These are phyloP conservation scores for Diogma glabrata DNA, from an alignment of 2,888 invertebrate genomes.

Conservation along the genomic window DNA sequence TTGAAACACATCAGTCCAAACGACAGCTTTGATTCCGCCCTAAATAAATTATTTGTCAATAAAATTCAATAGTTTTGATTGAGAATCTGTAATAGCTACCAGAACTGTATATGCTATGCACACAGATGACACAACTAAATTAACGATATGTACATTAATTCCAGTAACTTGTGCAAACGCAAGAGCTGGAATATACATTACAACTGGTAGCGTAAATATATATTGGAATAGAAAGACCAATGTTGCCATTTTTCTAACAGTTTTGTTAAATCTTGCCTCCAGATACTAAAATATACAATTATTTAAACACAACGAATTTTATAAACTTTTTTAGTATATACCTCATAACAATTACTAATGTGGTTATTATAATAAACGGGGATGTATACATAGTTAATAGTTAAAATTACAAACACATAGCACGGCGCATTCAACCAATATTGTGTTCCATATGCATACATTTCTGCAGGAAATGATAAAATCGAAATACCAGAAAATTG, in stretches of 20 bases:
- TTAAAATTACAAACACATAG: constrained; percentile 30
- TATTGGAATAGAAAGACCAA: constrained; percentile 26
- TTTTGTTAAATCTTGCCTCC: constrained; percentile 29
- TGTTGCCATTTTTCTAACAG: constrained; percentile 28
- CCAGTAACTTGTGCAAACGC: constrained; percentile 41
- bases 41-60: too few species aligned
- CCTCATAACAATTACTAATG: constrained; percentile 40
- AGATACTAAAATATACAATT: constrained; percentile 30
- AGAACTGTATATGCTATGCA: constrained; percentile 48
- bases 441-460: constrained; percentile 39
- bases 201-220: constrained; percentile 28
- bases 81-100: too few species aligned
- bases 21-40: constrained; percentile 41
- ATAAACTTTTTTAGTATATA: too few species aligned
- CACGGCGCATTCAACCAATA: too few species aligned
- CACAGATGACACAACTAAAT: constrained; percentile 40
- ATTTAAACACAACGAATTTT: too few species aligned
- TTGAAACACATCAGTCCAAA: constrained; percentile 43
- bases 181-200: constrained; percentile 30
- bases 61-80: too few species aligned
- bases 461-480: constrained; percentile 42
- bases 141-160: constrained; percentile 42
- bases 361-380: constrained; percentile 41
- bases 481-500: constrained; percentile 44
- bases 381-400: constrained; percentile 33